Percentiles rank a stretch among this genome's conserved stretches.
phyloP scores from a whole-genome alignment of 1,140 invertebrate genomes.

The Trachymyrmex cornetzi region DNA sequence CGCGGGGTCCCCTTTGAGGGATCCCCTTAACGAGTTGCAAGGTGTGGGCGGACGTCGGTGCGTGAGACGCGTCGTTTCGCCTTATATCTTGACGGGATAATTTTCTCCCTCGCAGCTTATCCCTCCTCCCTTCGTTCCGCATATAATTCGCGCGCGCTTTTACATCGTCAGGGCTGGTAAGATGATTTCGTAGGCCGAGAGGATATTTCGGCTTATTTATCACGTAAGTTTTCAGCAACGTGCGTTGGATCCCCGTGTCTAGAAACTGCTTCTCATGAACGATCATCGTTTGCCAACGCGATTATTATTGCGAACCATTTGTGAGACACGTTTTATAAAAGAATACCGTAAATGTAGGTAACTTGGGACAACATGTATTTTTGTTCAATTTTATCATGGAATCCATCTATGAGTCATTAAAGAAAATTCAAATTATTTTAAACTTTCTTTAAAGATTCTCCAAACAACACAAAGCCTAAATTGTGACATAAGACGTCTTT shows the following conservation, averaged over 20 bases:
- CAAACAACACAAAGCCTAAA: too few relatives aligned
- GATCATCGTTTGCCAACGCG: slow-evolving; percentile 5
- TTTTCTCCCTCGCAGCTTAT: slow-evolving; percentile 78
- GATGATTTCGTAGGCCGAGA: slow-evolving; percentile 4
- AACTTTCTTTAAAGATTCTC: too few relatives aligned
- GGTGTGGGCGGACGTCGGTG: slow-evolving; percentile 83
- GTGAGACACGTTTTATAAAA: neutral
- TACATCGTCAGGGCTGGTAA: slow-evolving; percentile 26
- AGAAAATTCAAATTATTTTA: too few relatives aligned
- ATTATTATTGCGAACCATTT: slow-evolving; percentile 11
- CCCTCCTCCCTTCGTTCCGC: slow-evolving; percentile 63
- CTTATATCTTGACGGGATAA: slow-evolving; percentile 82
- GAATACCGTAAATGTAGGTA: too few relatives aligned
- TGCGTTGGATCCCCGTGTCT: neutral
- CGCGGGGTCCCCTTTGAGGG: slow-evolving; percentile 65
- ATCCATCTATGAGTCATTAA: too few relatives aligned
- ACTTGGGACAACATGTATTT: too few relatives aligned
- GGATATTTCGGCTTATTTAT: slow-evolving; percentile 51
- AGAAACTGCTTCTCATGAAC: slow-evolving; percentile 5
- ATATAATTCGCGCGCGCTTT: slow-evolving; percentile 73
- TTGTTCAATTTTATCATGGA: too few relatives aligned
- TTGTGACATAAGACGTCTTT: too few relatives aligned
- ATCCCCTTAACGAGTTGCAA: slow-evolving; percentile 81
- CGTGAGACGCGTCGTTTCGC: slow-evolving; percentile 73
- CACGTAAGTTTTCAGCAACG: slow-evolving; percentile 54